Evolutionary conservation across 2,113 vertebrate genomes (phyloP).

Genomic region (Atherinomorus stipes): DNA sequence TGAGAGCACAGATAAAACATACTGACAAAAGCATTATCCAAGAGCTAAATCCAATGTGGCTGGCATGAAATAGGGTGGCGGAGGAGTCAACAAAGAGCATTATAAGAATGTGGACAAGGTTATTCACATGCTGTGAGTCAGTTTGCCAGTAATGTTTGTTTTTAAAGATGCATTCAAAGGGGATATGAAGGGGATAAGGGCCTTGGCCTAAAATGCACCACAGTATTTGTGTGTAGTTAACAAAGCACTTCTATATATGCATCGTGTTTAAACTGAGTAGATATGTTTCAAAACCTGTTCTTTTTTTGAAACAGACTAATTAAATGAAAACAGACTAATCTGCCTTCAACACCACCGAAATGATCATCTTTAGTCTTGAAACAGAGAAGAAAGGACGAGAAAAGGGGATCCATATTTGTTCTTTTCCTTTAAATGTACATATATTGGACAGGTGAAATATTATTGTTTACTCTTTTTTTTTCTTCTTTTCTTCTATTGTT

Average conservation of each 20-base stretch:
- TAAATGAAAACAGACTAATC: neutral
- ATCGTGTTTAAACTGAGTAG: neutral
- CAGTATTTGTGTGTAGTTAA: neutral
- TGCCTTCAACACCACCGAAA: neutral
- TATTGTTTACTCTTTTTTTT: neutral
- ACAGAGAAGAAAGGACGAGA: neutral
- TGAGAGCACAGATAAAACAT: conserved; percentile 78
- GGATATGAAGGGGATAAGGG: conserved; percentile 34
- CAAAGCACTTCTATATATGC: neutral
- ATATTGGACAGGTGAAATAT: neutral
- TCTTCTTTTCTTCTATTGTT: no score
- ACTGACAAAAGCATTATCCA: conserved; percentile 76
- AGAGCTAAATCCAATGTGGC: conserved; percentile 74
- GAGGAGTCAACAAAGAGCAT: conserved; percentile 67
- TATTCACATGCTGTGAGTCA: conserved; percentile 60
- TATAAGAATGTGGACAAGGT: conserved; percentile 66
- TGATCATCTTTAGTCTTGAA: neutral
- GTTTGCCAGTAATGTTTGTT: conserved; percentile 55
- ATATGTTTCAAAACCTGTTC: neutral
- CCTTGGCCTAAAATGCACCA: neutral
- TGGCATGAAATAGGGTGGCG: conserved; percentile 64
- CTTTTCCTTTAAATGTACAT: neutral
- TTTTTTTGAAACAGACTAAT: neutral
- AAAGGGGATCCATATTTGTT: neutral
- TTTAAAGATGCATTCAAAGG: conserved; percentile 56